Conservation (phyloP, 2,797 vertebrate species). For the Myotis daubentonii region DNA sequence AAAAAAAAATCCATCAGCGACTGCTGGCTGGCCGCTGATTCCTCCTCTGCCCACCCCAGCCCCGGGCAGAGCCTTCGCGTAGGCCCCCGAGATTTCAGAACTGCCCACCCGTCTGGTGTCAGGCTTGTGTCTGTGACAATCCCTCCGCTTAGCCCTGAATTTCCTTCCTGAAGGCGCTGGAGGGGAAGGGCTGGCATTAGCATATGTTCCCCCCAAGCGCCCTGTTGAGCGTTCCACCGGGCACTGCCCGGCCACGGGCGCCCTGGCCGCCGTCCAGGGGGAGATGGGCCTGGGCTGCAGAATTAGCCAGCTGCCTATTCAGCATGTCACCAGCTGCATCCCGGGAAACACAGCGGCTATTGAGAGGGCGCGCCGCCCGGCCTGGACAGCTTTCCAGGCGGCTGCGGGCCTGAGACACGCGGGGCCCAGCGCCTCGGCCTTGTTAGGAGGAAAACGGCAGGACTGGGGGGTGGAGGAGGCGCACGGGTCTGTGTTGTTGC, state of each 20-base stretch:
- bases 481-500: not conserved
- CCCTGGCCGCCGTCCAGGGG: conserved; percentile 84
- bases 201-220: conserved; percentile 87
- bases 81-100: conserved; percentile 91
- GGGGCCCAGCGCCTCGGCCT: conserved; percentile 25
- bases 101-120: conserved; percentile 95
- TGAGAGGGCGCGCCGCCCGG: conserved; percentile 72
- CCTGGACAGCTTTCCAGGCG: conserved; percentile 74
- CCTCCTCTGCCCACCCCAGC: conserved; percentile 84
- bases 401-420: conserved; percentile 59
- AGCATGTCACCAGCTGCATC: conserved; percentile 84
- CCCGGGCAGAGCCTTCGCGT: conserved; percentile 86
- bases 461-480: not conserved
- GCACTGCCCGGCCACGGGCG: conserved; percentile 83
- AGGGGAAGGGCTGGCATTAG: conserved; percentile 89
- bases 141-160: conserved; percentile 91
- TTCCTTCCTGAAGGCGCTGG: conserved; percentile 89
- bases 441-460: not conserved
- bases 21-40: conserved; percentile 89
- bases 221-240: conserved; percentile 85
- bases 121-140: conserved; percentile 94
- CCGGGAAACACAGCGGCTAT: conserved; percentile 78
- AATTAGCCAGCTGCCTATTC: conserved; percentile 88
- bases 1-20: conserved; percentile 90
- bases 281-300: conserved; percentile 87